Evolutionary conservation across 92 coral and sea anemone species (phyloP).

Genomic region (Epizoanthus scotinus): DNA sequence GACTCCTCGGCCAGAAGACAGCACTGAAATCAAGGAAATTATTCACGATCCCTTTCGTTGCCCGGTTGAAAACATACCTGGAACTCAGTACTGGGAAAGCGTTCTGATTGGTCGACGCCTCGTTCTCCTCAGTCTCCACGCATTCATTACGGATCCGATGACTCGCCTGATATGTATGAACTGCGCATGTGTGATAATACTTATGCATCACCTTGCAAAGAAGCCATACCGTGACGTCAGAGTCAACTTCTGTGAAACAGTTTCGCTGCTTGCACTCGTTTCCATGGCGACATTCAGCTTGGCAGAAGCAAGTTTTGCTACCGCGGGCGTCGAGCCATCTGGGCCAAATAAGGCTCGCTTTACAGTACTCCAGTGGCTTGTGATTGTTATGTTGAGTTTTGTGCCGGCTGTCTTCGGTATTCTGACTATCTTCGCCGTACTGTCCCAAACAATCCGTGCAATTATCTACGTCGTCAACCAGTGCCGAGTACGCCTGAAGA

Average conservation of each 20-base stretch:
- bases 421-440: not conserved
- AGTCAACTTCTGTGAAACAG: constrained; percentile 37
- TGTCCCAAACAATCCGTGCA: constrained; percentile 36
- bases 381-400: constrained; percentile 22
- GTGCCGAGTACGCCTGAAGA: too few species aligned
- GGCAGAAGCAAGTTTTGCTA: constrained; percentile 23
- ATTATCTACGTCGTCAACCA: too few species aligned
- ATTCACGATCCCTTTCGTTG: constrained; percentile 42
- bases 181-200: constrained; percentile 34
- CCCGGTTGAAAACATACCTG: not conserved
- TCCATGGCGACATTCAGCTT: constrained; percentile 40
- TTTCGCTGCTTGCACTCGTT: constrained; percentile 31
- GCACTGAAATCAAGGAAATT: constrained; percentile 16
- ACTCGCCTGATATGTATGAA: constrained; percentile 5
- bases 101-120: constrained; percentile 43
- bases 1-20: not conserved
- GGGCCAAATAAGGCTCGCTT: constrained; percentile 17
- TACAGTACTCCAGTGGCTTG: constrained; percentile 34
- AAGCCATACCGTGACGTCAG: constrained; percentile 35
- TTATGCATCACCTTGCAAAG: constrained; percentile 30
- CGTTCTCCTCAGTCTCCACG: constrained; percentile 15
- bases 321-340: constrained; percentile 36
- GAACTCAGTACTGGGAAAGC: constrained; percentile 49
- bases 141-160: constrained; percentile 26
- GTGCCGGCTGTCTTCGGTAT: constrained; percentile 12